Conservation (phyloP, 1,140 invertebrate genomes). For the Rhagoletis pomonella region DNA sequence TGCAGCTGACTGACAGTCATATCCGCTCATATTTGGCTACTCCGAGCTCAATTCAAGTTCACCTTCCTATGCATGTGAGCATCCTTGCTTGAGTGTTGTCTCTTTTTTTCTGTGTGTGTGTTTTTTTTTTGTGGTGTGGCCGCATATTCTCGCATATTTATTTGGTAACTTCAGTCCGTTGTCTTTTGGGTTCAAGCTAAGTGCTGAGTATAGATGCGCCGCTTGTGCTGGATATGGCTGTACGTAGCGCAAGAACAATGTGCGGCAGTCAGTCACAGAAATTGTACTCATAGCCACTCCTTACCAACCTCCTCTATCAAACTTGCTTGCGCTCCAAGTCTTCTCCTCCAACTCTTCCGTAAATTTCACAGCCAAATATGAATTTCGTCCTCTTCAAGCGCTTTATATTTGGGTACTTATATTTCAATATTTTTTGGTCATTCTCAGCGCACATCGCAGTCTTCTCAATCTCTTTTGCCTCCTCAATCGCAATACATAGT, state of each 20-base stretch:
- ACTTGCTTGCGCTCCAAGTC: neutral
- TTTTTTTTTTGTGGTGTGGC: neutral
- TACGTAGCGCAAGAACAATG: neutral
- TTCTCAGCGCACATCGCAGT: conserved; percentile 5
- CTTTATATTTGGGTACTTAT: neutral
- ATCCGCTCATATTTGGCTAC: conserved; percentile 37
- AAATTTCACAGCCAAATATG: conserved; percentile 43
- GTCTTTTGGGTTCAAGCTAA: conserved; percentile 29
- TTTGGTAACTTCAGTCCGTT: conserved; percentile 7
- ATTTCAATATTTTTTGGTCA: conserved; percentile 1
- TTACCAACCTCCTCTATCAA: neutral
- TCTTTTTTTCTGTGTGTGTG: neutral
- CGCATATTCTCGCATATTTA: neutral
- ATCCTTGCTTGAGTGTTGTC: conserved; percentile 13
- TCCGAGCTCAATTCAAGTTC: neutral
- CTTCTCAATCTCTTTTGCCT: neutral
- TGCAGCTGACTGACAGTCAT: neutral
- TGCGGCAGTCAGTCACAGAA: conserved; percentile 32
- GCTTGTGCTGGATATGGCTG: neutral
- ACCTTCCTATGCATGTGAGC: neutral
- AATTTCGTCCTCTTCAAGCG: conserved; percentile 17
- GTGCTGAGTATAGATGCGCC: neutral
- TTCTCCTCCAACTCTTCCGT: neutral
- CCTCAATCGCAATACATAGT: too few species aligned
- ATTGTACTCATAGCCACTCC: neutral